phyloP scores from a whole-genome alignment of 2,888 invertebrate genomes.

The Crepidodera aurea region DNA sequence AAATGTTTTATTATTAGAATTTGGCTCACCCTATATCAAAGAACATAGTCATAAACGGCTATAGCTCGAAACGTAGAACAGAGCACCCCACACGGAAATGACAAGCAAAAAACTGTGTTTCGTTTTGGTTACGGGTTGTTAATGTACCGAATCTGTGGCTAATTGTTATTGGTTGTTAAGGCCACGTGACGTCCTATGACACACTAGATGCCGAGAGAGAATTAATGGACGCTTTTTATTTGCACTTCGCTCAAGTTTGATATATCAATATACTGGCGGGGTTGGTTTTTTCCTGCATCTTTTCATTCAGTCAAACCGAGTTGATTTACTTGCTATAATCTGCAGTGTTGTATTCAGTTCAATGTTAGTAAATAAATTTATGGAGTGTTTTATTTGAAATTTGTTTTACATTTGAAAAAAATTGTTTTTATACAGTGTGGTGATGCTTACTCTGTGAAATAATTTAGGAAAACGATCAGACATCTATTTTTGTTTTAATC shows the following conservation, averaged over 20 bases:
- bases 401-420: too few species aligned
- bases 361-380: too few species aligned
- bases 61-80: conserved; percentile 30
- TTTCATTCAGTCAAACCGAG: neutral
- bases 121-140: conserved; percentile 58
- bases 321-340: too few species aligned
- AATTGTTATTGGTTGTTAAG: conserved; percentile 61
- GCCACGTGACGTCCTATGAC: conserved; percentile 58
- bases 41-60: conserved; percentile 16
- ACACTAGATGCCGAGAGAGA: conserved; percentile 49
- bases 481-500: too few species aligned
- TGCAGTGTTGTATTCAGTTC: too few species aligned
- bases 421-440: too few species aligned
- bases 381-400: too few species aligned
- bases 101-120: conserved; percentile 53
- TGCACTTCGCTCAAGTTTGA: conserved; percentile 20
- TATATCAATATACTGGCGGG: conserved; percentile 14
- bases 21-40: conserved; percentile 20
- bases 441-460: too few species aligned
- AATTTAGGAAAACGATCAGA: too few species aligned
- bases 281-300: neutral
- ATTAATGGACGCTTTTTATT: conserved; percentile 46
- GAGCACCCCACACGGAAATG: conserved; percentile 45
- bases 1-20: neutral
- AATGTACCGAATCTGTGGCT: conserved; percentile 61